These are phyloP conservation scores for Agrotis exclamationis DNA, from an alignment of 2,888 invertebrate genomes.

Conservation along the genomic window DNA sequence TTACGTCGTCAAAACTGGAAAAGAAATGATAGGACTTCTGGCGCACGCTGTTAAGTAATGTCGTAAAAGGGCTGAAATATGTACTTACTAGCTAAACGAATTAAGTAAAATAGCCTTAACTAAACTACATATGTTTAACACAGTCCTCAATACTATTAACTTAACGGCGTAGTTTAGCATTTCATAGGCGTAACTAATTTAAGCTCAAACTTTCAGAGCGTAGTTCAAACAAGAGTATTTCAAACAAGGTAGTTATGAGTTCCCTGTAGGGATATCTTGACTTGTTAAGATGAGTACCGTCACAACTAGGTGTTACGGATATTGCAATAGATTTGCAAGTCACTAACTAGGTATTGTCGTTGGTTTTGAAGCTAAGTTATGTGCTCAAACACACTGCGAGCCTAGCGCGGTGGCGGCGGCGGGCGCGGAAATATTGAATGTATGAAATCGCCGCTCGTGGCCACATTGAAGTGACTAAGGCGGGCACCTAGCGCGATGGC, in stretches of 20 bases:
- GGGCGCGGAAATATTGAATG: too few relatives aligned
- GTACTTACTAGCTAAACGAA: not conserved
- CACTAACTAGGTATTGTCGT: conserved; percentile 10
- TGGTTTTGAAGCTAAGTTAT: not conserved
- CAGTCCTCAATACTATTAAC: conserved; percentile 26
- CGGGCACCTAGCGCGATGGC: too few relatives aligned
- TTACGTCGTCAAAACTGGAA: too few relatives aligned
- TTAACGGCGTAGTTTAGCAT: conserved; percentile 21
- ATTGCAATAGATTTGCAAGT: conserved; percentile 2
- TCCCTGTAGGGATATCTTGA: conserved; percentile 25
- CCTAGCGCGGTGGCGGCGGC: too few relatives aligned
- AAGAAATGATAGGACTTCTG: too few relatives aligned
- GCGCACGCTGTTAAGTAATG: too few relatives aligned
- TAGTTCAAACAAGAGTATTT: conserved; percentile 2
- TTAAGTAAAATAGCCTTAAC: not conserved
- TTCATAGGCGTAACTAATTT: conserved; percentile 39
- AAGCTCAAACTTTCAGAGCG: not conserved
- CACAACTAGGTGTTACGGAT: not conserved
- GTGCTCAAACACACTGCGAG: too few relatives aligned
- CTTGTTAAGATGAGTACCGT: not conserved
- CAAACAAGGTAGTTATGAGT: conserved; percentile 29
- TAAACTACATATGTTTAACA: not conserved
- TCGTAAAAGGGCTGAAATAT: too few relatives aligned
- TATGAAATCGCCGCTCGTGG: too few relatives aligned
- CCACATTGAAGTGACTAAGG: too few relatives aligned